These are phyloP conservation scores for Amblyraja radiata DNA, from an alignment of 2,797 vertebrate species.

Conservation along the genomic window DNA sequence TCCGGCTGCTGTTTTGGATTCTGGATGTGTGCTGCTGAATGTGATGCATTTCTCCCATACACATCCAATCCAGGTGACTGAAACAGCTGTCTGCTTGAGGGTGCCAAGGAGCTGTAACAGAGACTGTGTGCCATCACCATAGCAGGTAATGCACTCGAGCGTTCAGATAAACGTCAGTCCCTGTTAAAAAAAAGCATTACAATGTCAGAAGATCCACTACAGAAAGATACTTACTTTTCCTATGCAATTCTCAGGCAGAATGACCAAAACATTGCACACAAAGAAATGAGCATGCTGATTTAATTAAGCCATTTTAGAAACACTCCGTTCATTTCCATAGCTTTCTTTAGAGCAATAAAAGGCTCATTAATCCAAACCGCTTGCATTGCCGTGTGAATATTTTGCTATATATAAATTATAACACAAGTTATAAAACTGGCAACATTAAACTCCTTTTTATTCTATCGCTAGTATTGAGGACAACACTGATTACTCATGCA, in stretches of 20 bases:
- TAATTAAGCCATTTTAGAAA: background rate
- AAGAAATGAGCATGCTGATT: background rate
- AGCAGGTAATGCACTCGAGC: background rate
- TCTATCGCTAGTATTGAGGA: background rate
- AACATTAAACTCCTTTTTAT: background rate
- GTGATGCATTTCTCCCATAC: slow-evolving; percentile 16
- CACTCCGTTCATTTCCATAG: background rate
- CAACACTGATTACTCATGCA: background rate
- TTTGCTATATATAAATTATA: background rate
- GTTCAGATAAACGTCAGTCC: background rate
- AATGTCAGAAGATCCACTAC: background rate
- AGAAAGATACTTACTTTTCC: background rate
- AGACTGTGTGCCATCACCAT: slow-evolving; percentile 32
- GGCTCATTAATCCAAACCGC: background rate
- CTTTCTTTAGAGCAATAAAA: background rate
- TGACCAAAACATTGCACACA: background rate
- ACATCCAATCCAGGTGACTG: slow-evolving; percentile 3
- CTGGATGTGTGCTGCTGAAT: background rate
- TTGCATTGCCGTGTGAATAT: background rate
- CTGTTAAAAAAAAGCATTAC: slow-evolving; percentile 2
- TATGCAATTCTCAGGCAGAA: background rate
- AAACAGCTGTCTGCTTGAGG: slow-evolving; percentile 11
- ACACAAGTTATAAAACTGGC: background rate
- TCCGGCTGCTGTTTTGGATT: background rate
- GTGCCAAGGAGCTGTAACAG: slow-evolving; percentile 19